Evolutionary conservation across 2,888 invertebrate species (phyloP), one percentile per base, ranked within the genome.

Genomic region (Sarcophaga rosellei): DNA sequence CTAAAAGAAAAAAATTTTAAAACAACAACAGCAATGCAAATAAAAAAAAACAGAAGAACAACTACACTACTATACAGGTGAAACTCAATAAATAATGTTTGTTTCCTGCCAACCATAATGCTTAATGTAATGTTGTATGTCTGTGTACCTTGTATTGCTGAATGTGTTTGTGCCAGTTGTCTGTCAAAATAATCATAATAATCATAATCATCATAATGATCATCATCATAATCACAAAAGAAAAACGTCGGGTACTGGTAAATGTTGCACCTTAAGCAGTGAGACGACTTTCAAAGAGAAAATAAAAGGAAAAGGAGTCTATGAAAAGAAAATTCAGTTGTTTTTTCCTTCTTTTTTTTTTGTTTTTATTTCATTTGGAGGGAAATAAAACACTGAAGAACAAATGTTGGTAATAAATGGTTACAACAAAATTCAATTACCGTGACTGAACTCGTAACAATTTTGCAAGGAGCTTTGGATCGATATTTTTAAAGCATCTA

Each of bases 111-210:
- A 77, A 57, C 45, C 17, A 53, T 53, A 68, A 15, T 62, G 21
- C 21, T 20, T 23, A 63, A 53, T 35, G 35, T 35, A 10, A 35
- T 35, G 35, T 35, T 25, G 5, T 25, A 0, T 35, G 35, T 1
- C 10, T 35, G 35, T 35, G 35, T 35, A 10, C 20, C 62, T 15
- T 4, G 20, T 47, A 44, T 4, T n/a, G 17, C 20, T 61, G 61
- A 8, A 21, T 25, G 47, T 15, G 62, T 76, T 74, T 75, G 74
- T 83, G 83, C 68, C 80, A 83, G 73, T 53, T 53, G 53, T 83
- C 83, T 77, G 73, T 86, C 86, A 83, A 86, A 83, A 83, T 86
- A 61, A 77, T 83, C 68, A 79, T 86, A 81, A 83, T 57, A 0
- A 53, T 15, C 35, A 35, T 35, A 35, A 35, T 2, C 0, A 35